These are phyloP conservation scores for Drosophila infuscata DNA, from an alignment of 2,888 invertebrate species.

Conservation along the genomic window DNA sequence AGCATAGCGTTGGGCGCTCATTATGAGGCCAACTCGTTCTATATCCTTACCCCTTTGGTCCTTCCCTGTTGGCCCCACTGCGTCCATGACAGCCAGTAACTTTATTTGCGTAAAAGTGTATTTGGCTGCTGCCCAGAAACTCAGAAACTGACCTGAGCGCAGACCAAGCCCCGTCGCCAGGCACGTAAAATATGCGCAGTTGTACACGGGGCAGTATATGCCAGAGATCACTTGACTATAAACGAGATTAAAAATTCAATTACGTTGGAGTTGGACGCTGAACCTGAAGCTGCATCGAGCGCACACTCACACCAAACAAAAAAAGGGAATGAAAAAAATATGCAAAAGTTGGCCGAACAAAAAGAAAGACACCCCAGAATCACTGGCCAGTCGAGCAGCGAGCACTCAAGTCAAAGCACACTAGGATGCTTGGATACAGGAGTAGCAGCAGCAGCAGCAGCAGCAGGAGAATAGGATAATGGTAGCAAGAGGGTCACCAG, in stretches of 20 bases:
- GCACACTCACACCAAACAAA: constrained; percentile 24
- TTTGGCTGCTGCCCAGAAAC: constrained; percentile 56
- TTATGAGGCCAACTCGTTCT: constrained; percentile 45
- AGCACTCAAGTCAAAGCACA: constrained; percentile 71
- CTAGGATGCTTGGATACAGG: constrained; percentile 32
- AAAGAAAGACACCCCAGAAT: constrained; percentile 48
- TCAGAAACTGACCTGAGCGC: constrained; percentile 46
- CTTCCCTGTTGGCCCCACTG: background rate
- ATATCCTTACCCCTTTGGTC: background rate
- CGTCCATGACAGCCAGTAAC: constrained; percentile 47
- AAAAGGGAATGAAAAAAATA: constrained; percentile 26
- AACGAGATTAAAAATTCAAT: constrained; percentile 85
- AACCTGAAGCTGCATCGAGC: constrained; percentile 69
- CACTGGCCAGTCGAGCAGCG: constrained; percentile 34
- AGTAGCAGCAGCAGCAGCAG: constrained; percentile 4
- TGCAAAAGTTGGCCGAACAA: constrained; percentile 29
- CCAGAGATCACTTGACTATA: constrained; percentile 85
- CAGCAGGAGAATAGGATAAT: constrained; percentile 1
- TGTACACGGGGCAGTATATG: constrained; percentile 74
- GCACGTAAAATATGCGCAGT: constrained; percentile 81
- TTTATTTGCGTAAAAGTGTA: constrained; percentile 70
- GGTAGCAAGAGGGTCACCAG: constrained; percentile 13
- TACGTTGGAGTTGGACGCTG: constrained; percentile 82
- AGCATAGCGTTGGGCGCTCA: constrained; percentile 72
- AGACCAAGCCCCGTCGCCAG: constrained; percentile 46